Base-by-base conservation (phyloP, 2,113 vertebrate species). In the Tiliqua scincoides region DNA sequence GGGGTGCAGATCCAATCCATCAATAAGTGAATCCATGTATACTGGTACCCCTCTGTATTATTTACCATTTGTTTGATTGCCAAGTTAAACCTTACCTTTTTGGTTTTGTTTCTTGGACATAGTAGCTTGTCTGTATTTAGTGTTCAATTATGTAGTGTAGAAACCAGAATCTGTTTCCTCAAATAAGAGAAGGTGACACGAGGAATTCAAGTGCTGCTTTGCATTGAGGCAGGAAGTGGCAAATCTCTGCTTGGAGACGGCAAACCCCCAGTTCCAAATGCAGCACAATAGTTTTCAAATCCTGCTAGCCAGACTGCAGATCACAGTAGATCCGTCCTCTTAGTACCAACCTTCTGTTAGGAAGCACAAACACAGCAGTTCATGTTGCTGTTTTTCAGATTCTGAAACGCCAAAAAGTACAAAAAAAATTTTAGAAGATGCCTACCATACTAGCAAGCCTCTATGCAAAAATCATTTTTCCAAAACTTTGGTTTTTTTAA, bases 51-150 rank as follows among this genome's bases (percentile, higher is more conserved):
- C n/a, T n/a, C n/a, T n/a, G n/a, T n/a, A n/a, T n/a, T n/a, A n/a
- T n/a, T n/a, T n/a, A n/a, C n/a, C n/a, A n/a, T n/a, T n/a, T n/a
- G n/a, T n/a, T n/a, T n/a, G n/a, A n/a, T n/a, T n/a, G n/a, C n/a
- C n/a, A n/a, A n/a, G n/a, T 3, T 65, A 43, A 86, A 37, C 78
- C 96, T 96, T 95, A 97, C 96, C 96, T 88, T 93, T 97, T 4
- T 93, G 91, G 21, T 72, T 96, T 90, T 97, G 96, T 90, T 94
- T 97, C 90, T 93, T 96, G 82, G 96, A 95, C 96, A 97, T 96
- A 88, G 90, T 59, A 6, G 87, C 1, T 85, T 20, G 70, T 81
- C 89, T 75, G 43, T 75, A 84, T 57, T 89, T 62, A 25, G 86
- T 0, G 72, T 63, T 12, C 81, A 27, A 54, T 72, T 87, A 82